A percentile compares a stretch with the other conserved stretches of the same genome.
Conservation (phyloP, 1,140 invertebrate species). For the Cherax quadricarinatus region DNA sequence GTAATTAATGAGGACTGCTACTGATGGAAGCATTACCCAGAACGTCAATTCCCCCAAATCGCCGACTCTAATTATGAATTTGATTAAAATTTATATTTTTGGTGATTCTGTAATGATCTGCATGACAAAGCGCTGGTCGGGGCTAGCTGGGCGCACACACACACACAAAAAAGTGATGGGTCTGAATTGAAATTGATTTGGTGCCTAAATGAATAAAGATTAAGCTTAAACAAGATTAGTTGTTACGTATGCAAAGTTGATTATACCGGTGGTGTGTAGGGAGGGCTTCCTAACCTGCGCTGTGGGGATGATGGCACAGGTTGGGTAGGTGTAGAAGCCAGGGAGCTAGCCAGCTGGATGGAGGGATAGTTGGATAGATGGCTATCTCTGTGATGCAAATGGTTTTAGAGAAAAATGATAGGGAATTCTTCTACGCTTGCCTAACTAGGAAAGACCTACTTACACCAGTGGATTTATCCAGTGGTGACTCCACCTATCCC, state of each 20-base stretch:
- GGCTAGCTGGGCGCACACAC: not conserved
- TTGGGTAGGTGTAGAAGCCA: too few species aligned
- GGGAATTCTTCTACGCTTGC: too few species aligned
- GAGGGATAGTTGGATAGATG: too few species aligned
- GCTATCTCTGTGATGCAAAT: too few species aligned
- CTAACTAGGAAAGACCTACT: too few species aligned
- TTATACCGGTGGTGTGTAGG: not conserved
- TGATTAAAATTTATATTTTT: constrained; percentile 9
- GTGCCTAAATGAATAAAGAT: not conserved
- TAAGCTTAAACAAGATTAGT: not conserved
- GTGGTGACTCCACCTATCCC: too few species aligned
- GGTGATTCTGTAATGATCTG: constrained; percentile 2
- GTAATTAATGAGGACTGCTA: not conserved
- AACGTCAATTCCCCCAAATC: not conserved
- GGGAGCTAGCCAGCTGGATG: too few species aligned
- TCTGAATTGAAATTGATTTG: constrained; percentile 9
- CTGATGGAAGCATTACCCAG: not conserved
- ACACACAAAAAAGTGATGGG: not conserved
- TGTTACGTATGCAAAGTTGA: not conserved
- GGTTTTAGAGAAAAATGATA: too few species aligned
- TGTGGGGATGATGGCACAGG: not conserved
- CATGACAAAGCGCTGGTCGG: not conserved
- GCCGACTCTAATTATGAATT: not conserved
- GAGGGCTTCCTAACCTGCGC: not conserved
- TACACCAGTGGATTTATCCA: too few species aligned